Conservation (phyloP, 2,888 invertebrate genomes). For the Peribatodes rhomboidaria region DNA sequence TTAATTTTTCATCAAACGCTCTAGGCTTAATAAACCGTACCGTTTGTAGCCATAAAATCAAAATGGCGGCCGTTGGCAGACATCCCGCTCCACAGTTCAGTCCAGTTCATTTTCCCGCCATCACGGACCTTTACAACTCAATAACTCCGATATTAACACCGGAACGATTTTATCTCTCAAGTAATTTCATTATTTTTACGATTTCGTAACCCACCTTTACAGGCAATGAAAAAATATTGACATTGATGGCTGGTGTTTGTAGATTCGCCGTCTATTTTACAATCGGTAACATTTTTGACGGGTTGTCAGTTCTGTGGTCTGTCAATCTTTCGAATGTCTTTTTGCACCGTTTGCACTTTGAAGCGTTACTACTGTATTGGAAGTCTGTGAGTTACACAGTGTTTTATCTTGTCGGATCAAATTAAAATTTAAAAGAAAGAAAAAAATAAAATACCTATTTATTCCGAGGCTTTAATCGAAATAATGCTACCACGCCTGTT, state of each 20-base stretch:
- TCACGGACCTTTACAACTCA: conserved; percentile 34
- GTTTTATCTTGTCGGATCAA: too few species aligned
- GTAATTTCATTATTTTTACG: conserved; percentile 40
- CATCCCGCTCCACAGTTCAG: conserved; percentile 5
- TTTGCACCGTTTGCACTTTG: too few species aligned
- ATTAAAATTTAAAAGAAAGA: too few species aligned
- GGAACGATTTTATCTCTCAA: conserved; percentile 28
- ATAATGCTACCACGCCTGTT: too few species aligned
- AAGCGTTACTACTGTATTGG: too few species aligned
- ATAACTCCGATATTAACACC: conserved; percentile 39
- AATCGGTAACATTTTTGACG: too few species aligned
- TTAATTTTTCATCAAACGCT: conserved; percentile 17
- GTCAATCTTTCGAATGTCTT: too few species aligned
- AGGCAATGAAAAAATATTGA: conserved; percentile 30
- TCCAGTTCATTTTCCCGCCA: conserved; percentile 25
- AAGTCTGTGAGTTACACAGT: too few species aligned
- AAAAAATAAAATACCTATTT: too few species aligned
- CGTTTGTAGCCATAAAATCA: conserved; percentile 29
- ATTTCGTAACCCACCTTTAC: conserved; percentile 31
- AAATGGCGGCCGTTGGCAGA: conserved; percentile 29
- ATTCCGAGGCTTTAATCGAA: too few species aligned
- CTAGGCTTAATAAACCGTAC: conserved; percentile 14
- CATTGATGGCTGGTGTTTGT: conserved; percentile 15
- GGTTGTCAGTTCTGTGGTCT: too few species aligned
- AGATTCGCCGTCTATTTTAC: too few species aligned